These are phyloP conservation scores for Montipora efflorescens DNA, from an alignment of 64 coral and sea anemone species.

Conservation along the genomic window DNA sequence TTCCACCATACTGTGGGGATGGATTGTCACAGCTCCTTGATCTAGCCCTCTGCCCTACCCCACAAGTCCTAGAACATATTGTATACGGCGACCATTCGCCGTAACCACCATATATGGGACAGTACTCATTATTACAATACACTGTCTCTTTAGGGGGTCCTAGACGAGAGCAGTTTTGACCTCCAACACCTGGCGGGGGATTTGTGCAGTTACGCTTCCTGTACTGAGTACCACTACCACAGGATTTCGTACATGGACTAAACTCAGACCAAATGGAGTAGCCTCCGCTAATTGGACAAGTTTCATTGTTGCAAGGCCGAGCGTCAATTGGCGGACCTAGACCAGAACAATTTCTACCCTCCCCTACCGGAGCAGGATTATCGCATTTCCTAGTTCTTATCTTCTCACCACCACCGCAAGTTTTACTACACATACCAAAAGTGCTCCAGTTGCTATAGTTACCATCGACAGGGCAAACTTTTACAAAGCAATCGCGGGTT, in stretches of 20 bases:
- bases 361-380: constrained; percentile 66
- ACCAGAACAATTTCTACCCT: constrained; percentile 77
- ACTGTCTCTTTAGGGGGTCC: constrained; percentile 59
- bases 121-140: constrained; percentile 46
- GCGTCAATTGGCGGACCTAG: constrained; percentile 57
- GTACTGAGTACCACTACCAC: constrained; percentile 70
- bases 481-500: constrained; percentile 44
- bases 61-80: constrained; percentile 56
- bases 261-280: constrained; percentile 81
- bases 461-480: constrained; percentile 85
- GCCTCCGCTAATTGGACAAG: constrained; percentile 80
- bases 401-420: constrained; percentile 78
- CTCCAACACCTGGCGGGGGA: constrained; percentile 71
- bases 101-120: constrained; percentile 71
- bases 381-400: constrained; percentile 71
- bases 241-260: constrained; percentile 67
- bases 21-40: constrained; percentile 63
- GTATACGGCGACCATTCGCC: constrained; percentile 42
- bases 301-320: constrained; percentile 57
- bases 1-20: constrained; percentile 52
- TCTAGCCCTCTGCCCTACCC: constrained; percentile 26
- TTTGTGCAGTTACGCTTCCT: constrained; percentile 89
- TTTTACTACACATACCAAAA: constrained; percentile 71
- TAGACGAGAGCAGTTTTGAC: constrained; percentile 74
- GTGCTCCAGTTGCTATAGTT: constrained; percentile 80